phyloP scores from a whole-genome alignment of 2,113 vertebrate genomes.

The Delphinapterus leucas region DNA sequence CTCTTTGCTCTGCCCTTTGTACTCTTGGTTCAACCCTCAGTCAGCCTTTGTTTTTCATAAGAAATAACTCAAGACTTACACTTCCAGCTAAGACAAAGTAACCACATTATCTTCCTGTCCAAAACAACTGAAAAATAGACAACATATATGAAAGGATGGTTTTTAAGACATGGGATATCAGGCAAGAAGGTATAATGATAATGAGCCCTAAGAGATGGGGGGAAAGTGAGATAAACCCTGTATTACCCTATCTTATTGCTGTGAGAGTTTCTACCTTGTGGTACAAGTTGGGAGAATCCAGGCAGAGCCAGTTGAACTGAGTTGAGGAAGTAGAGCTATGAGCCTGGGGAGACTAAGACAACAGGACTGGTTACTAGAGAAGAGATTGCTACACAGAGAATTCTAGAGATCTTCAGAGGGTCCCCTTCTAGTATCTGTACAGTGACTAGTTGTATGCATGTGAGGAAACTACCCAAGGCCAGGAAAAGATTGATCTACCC shows the following conservation, averaged over 20 bases:
- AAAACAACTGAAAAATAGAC: not conserved
- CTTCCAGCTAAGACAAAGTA: not conserved
- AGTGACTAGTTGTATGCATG: not conserved
- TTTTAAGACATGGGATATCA: not conserved
- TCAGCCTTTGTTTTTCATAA: not conserved
- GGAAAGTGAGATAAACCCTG: not conserved
- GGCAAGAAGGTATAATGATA: not conserved
- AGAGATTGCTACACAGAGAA: no score
- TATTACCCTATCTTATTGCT: not conserved
- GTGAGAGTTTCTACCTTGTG: not conserved
- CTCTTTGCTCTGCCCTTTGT: not conserved
- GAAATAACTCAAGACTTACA: not conserved
- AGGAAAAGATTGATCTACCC: not conserved
- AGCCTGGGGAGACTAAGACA: no score
- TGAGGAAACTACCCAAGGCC: no score
- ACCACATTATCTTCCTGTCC: not conserved
- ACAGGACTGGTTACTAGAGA: no score
- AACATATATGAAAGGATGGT: not conserved
- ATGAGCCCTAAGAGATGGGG: not conserved
- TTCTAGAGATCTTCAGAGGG: not conserved
- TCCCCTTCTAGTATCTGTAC: not conserved
- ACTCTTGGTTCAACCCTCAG: not conserved
- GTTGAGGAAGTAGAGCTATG: not conserved
- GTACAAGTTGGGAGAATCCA: not conserved
- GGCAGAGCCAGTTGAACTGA: not conserved